phyloP scores from a whole-genome alignment of 2,797 vertebrate species.

The Alcedo atthis region DNA sequence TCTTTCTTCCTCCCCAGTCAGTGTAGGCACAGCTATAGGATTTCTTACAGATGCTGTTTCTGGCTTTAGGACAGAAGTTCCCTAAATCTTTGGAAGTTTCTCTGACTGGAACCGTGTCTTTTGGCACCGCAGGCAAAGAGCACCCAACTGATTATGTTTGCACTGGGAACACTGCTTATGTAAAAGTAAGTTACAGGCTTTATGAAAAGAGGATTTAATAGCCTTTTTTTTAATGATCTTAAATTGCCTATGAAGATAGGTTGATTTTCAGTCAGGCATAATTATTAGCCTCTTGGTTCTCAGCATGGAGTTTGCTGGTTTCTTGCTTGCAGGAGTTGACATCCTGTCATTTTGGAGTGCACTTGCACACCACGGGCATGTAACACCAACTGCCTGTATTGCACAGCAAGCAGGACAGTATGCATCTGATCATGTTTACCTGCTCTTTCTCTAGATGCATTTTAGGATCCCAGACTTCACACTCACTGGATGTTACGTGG shows the following conservation, averaged over 20 bases:
- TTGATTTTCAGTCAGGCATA: background rate
- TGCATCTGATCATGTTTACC: background rate
- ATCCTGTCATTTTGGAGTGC: background rate
- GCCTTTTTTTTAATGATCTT: background rate
- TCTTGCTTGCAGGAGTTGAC: background rate
- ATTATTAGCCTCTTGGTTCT: background rate
- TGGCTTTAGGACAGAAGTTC: conserved; percentile 90
- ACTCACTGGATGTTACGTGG: conserved; percentile 91
- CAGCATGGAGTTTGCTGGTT: background rate
- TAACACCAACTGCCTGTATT: background rate
- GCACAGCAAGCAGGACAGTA: background rate
- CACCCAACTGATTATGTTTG: conserved; percentile 87
- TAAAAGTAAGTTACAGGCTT: conserved; percentile 83
- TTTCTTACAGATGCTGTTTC: conserved; percentile 8
- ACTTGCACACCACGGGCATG: background rate
- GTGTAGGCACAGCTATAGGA: background rate
- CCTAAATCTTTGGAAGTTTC: conserved; percentile 90
- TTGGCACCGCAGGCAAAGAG: conserved; percentile 70
- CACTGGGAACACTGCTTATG: conserved; percentile 87
- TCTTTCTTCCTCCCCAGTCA: background rate
- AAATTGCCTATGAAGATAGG: background rate
- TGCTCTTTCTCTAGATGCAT: conserved; percentile 81
- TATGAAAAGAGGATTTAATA: background rate
- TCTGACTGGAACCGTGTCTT: conserved; percentile 87
- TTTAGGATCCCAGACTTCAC: conserved; percentile 94